phyloP scores from a whole-genome alignment of 2,797 vertebrate genomes.

The Tadarida brasiliensis region DNA sequence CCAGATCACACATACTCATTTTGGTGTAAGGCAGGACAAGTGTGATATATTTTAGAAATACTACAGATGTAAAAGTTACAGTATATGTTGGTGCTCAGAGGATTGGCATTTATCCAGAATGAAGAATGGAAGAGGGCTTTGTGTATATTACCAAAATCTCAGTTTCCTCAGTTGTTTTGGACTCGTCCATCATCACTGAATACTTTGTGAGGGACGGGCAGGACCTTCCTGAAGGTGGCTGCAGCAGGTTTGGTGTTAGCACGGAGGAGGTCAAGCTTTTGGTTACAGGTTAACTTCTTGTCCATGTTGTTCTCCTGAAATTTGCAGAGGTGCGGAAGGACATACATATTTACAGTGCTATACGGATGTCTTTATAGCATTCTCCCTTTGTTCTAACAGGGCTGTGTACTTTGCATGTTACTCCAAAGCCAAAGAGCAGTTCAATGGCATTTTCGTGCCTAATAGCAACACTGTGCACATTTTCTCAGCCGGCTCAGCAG shows the following conservation, averaged over 20 bases:
- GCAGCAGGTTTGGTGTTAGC: background rate
- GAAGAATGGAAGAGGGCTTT: background rate
- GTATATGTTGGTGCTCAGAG: background rate
- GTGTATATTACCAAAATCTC: background rate
- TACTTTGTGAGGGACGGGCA: background rate
- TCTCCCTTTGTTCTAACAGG: conserved; percentile 85
- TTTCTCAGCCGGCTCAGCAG: conserved; percentile 97
- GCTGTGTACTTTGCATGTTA: conserved; percentile 99
- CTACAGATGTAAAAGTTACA: background rate
- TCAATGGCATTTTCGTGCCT: conserved; percentile 95
- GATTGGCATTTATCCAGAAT: background rate
- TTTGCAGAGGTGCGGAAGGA: background rate
- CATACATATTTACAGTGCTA: fast-evolving
- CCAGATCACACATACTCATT: background rate
- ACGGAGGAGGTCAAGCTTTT: background rate
- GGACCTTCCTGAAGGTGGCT: fast-evolving
- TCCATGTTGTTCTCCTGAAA: background rate
- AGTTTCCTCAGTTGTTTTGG: background rate
- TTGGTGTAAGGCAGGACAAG: background rate
- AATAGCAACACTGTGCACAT: conserved; percentile 96
- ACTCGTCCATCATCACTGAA: background rate
- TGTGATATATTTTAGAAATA: background rate
- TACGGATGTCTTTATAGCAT: background rate
- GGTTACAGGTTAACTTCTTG: background rate
- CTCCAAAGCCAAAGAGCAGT: conserved; percentile 96